Percentiles rank a stretch among this genome's conserved stretches.
Conservation (phyloP, 2,888 invertebrate genomes). For the Drymonia ruficornis region DNA sequence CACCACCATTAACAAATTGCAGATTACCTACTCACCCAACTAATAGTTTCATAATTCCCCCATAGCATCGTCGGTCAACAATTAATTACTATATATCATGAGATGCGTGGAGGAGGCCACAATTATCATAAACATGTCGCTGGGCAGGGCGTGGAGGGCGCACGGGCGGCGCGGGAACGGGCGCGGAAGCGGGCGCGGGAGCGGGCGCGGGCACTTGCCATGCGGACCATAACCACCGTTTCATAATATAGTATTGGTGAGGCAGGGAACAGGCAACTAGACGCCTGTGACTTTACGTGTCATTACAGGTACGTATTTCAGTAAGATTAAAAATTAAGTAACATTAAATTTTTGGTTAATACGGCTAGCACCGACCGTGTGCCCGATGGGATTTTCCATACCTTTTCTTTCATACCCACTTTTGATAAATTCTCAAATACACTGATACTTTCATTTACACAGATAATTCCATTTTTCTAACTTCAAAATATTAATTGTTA, state of each 20-base stretch:
- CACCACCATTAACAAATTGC: not conserved
- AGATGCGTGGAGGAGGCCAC: slow-evolving; percentile 11
- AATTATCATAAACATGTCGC: slow-evolving; percentile 29
- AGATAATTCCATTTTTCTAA: too few relatives aligned
- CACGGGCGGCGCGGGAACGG: not conserved
- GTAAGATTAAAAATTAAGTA: too few relatives aligned
- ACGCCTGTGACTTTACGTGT: not conserved
- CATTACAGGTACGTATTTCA: too few relatives aligned
- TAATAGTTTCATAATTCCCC: not conserved
- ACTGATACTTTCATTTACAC: too few relatives aligned
- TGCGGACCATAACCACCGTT: not conserved
- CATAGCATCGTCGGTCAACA: not conserved
- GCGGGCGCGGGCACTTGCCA: not conserved
- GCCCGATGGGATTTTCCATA: too few relatives aligned
- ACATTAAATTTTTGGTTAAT: too few relatives aligned
- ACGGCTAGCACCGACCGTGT: too few relatives aligned
- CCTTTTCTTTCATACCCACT: too few relatives aligned
- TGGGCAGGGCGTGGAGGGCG: not conserved
- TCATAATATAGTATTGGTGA: not conserved
- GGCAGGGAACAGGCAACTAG: not conserved
- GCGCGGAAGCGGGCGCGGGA: not conserved
- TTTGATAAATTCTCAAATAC: too few relatives aligned
- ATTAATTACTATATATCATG: slow-evolving; percentile 24
- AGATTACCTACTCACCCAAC: not conserved
- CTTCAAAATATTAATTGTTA: too few relatives aligned